Conservation (phyloP, 1,140 invertebrate genomes). For the Macrosteles quadrilineatus region DNA sequence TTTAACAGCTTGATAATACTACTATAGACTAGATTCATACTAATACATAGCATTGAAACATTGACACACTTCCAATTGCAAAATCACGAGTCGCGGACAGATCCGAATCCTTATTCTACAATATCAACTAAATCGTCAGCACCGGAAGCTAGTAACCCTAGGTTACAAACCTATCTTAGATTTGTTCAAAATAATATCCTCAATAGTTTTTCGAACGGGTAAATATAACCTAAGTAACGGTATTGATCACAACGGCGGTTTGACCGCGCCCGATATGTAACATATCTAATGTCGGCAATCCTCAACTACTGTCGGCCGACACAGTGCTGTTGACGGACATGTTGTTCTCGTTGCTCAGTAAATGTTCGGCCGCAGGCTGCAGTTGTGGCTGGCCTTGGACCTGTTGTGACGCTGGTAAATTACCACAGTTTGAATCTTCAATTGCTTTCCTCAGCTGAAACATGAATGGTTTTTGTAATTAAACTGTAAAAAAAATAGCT, state of each 20-base stretch:
- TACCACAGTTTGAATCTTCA: constrained; percentile 80
- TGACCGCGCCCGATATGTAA: not conserved
- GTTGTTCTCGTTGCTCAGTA: constrained; percentile 16
- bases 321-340: constrained; percentile 21
- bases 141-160: not conserved
- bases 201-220: not conserved
- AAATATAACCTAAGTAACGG: not conserved
- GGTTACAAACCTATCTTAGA: not conserved
- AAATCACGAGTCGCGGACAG: too few species aligned
- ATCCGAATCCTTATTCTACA: too few species aligned
- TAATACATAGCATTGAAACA: too few species aligned
- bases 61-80: too few species aligned
- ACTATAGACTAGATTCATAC: too few species aligned
- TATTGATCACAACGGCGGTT: not conserved
- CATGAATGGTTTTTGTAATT: constrained; percentile 32
- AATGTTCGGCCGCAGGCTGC: constrained; percentile 20
- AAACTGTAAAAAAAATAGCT: constrained; percentile 1
- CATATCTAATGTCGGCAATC: not conserved
- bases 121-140: too few species aligned
- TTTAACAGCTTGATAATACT: too few species aligned
- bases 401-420: constrained; percentile 29
- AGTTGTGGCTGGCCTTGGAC: constrained; percentile 14
- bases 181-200: not conserved
- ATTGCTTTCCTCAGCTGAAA: constrained; percentile 80
- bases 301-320: constrained; percentile 18